Percentiles rank a stretch among this genome's conserved stretches.
These are phyloP conservation scores for Clupea harengus DNA, from an alignment of 2,113 vertebrate species.

Conservation along the genomic window DNA sequence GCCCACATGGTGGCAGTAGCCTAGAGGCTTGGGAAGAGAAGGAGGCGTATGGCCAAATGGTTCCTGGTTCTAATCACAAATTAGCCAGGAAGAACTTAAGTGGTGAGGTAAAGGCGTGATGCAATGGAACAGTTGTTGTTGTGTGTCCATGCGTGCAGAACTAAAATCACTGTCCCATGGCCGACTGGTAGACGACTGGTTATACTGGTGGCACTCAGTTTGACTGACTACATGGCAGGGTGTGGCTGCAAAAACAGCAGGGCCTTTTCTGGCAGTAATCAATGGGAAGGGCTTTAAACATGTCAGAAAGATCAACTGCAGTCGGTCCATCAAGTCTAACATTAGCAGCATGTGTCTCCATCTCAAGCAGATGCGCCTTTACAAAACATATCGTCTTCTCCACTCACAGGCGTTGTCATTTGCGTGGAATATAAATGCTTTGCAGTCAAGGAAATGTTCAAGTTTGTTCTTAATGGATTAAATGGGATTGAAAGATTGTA, in stretches of 20 bases:
- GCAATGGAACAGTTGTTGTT: neutral
- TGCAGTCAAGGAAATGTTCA: neutral
- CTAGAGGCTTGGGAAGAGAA: neutral
- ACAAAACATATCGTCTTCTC: neutral
- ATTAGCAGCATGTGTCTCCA: neutral
- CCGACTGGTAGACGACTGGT: neutral
- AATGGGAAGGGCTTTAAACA: neutral
- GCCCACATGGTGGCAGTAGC: constrained; percentile 18
- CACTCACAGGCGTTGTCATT: neutral
- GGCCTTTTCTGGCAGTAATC: neutral
- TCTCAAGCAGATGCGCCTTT: constrained; percentile 1
- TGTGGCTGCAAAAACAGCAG: neutral
- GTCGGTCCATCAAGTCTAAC: constrained; percentile 4
- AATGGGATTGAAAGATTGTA: neutral
- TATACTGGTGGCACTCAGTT: neutral
- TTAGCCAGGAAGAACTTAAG: neutral
- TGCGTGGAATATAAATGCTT: neutral
- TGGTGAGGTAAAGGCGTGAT: neutral
- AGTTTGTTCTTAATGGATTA: neutral
- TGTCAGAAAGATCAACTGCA: neutral
- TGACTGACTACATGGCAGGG: neutral
- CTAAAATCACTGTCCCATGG: neutral
- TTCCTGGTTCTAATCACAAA: neutral
- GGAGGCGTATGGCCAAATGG: neutral
- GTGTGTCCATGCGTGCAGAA: neutral